Evolutionary conservation across 2,888 invertebrate genomes (phyloP).

Genomic region (Spilosoma lubricipeda): DNA sequence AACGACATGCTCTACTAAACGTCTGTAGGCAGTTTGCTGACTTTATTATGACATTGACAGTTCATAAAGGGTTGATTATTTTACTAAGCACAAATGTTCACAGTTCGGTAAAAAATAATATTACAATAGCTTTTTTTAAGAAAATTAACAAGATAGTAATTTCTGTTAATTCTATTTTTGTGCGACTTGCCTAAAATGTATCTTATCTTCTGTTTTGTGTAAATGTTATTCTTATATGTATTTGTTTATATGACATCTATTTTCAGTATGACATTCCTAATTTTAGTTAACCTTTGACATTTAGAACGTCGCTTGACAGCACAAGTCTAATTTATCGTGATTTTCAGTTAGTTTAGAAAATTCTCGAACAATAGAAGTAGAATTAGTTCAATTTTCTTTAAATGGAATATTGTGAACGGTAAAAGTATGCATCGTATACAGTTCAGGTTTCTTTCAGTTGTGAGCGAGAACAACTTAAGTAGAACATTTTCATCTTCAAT

Average conservation of each 20-base stretch:
- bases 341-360: too few species aligned
- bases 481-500: background rate
- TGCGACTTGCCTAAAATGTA: too few species aligned
- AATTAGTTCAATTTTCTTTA: background rate
- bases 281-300: too few species aligned
- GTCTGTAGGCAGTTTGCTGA: background rate
- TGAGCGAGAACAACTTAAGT: background rate
- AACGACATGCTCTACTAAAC: conserved; percentile 1
- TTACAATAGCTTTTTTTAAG: background rate
- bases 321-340: too few species aligned
- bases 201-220: too few species aligned
- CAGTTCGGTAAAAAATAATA: too few species aligned
- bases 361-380: too few species aligned
- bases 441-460: background rate
- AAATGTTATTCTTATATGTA: too few species aligned
- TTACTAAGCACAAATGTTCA: background rate
- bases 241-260: too few species aligned
- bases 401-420: background rate
- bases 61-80: background rate
- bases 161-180: too few species aligned
- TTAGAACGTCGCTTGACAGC: too few species aligned
- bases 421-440: background rate
- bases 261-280: too few species aligned
- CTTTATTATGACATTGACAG: background rate
- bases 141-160: background rate